Conservation (phyloP, 2,797 vertebrate genomes). For the Gambusia yucatana region DNA sequence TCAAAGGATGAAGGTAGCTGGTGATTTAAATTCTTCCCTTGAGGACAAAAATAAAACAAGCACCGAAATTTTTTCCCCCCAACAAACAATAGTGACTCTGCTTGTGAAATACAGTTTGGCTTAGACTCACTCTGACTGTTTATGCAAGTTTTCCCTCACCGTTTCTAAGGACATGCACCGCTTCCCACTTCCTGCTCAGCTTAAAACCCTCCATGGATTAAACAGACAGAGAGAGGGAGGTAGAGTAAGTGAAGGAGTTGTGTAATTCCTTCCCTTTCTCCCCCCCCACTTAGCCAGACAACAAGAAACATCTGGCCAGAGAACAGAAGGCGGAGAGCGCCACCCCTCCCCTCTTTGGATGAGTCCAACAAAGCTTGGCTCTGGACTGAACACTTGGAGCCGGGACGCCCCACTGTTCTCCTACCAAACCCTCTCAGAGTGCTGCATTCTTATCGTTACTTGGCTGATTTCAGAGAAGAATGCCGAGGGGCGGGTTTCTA, state of each 20-base stretch:
- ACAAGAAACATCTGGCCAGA: constrained; percentile 84
- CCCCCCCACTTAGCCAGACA: constrained; percentile 66
- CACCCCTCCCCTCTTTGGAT: constrained; percentile 73
- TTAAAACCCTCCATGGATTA: constrained; percentile 34
- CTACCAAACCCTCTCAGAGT: constrained; percentile 50
- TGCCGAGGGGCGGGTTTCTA: constrained; percentile 40
- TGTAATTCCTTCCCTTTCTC: constrained; percentile 60
- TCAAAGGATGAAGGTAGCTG: neutral
- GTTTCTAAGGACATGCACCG: constrained; percentile 26
- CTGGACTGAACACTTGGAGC: constrained; percentile 35
- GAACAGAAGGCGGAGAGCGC: constrained; percentile 78
- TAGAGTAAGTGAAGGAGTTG: constrained; percentile 46
- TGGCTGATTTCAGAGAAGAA: constrained; percentile 57
- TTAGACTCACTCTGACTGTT: constrained; percentile 34
- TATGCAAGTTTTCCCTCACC: constrained; percentile 29
- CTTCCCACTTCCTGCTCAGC: constrained; percentile 58
- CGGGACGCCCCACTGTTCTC: constrained; percentile 56
- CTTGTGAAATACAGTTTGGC: constrained; percentile 2
- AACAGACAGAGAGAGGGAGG: constrained; percentile 4
- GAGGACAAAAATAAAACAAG: neutral
- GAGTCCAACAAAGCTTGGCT: constrained; percentile 70
- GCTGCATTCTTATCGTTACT: constrained; percentile 67
- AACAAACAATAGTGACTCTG: neutral
- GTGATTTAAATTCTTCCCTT: neutral
- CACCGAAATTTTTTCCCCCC: neutral